A percentile compares a stretch with the other conserved stretches of the same genome.
Evolutionary conservation across 1,140 invertebrate species (phyloP).

Genomic region (Drosophila pandora): DNA sequence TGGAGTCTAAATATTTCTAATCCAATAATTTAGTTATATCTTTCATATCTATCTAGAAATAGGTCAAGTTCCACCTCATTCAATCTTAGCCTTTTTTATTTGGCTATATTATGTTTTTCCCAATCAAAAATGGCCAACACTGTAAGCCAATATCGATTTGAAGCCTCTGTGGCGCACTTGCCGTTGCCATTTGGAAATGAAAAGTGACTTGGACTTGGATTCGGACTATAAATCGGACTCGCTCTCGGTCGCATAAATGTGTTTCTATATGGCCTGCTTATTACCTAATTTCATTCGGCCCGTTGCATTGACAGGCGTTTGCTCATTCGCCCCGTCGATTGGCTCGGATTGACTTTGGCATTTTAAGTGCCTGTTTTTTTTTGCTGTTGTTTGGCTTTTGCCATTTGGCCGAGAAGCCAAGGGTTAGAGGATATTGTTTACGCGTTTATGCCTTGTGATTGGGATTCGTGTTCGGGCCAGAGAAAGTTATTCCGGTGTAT

Average conservation of each 20-base stretch:
- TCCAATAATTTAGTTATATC: too few relatives aligned
- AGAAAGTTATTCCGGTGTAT: constrained; percentile 33
- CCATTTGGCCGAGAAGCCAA: constrained; percentile 50
- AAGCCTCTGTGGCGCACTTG: constrained; percentile 64
- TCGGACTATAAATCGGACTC: constrained; percentile 24
- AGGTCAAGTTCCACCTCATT: too few relatives aligned
- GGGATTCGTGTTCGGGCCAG: constrained; percentile 19
- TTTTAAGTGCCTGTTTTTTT: constrained; percentile 60
- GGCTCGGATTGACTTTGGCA: constrained; percentile 64
- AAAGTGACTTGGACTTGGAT: constrained; percentile 70
- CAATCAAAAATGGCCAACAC: constrained; percentile 11
- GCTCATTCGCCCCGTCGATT: constrained; percentile 38
- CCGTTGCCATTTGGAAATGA: constrained; percentile 79
- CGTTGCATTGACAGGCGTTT: constrained; percentile 45
- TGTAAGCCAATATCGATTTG: constrained; percentile 28
- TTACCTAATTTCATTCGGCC: constrained; percentile 78
- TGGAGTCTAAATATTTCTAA: too few relatives aligned
- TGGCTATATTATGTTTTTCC: background rate
- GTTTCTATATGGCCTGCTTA: constrained; percentile 68
- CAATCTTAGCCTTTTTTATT: background rate
- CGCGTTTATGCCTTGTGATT: constrained; percentile 10
- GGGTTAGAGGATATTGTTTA: constrained; percentile 51
- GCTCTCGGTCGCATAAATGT: constrained; percentile 37
- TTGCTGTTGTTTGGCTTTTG: constrained; percentile 39
- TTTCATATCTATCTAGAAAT: too few relatives aligned